Percentiles rank a stretch among this genome's conserved stretches.
Evolutionary conservation across 2,797 vertebrate genomes (phyloP).

Genomic region (Manis crassicaudata): DNA sequence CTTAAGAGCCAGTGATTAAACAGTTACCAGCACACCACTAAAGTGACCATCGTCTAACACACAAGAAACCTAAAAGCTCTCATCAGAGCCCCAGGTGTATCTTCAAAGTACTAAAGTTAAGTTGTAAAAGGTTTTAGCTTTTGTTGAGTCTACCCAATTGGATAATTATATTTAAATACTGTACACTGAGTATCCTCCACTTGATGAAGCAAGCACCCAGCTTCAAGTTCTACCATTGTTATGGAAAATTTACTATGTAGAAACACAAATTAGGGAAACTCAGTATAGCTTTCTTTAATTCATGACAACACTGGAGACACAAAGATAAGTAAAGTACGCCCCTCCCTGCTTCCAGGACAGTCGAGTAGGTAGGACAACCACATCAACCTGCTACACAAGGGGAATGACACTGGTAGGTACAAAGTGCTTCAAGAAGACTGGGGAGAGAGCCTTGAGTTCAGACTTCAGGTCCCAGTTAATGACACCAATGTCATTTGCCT

Average conservation of each 20-base stretch:
- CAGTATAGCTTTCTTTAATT: neutral
- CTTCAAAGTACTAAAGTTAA: neutral
- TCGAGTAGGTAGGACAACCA: neutral
- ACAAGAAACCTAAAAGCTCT: neutral
- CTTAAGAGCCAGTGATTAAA: neutral
- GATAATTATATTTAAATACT: neutral
- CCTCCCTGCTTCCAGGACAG: neutral
- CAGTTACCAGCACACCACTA: neutral
- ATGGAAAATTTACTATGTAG: neutral
- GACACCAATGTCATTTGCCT: neutral
- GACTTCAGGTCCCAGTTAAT: neutral
- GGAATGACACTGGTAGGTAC: neutral
- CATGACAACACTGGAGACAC: neutral
- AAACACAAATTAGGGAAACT: constrained; percentile 34
- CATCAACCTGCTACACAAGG: neutral
- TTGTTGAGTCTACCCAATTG: neutral
- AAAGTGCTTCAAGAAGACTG: neutral
- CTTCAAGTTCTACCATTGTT: neutral
- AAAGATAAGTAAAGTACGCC: neutral
- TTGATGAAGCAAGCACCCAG: neutral
- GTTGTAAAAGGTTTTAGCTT: neutral
- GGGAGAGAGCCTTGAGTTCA: neutral
- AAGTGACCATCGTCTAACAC: neutral
- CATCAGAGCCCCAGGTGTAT: neutral
- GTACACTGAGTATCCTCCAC: neutral